Percentiles rank a stretch among this genome's conserved stretches.
Evolutionary conservation across 2,888 invertebrate species (phyloP).

Genomic region (Cheiracanthium punctorium): DNA sequence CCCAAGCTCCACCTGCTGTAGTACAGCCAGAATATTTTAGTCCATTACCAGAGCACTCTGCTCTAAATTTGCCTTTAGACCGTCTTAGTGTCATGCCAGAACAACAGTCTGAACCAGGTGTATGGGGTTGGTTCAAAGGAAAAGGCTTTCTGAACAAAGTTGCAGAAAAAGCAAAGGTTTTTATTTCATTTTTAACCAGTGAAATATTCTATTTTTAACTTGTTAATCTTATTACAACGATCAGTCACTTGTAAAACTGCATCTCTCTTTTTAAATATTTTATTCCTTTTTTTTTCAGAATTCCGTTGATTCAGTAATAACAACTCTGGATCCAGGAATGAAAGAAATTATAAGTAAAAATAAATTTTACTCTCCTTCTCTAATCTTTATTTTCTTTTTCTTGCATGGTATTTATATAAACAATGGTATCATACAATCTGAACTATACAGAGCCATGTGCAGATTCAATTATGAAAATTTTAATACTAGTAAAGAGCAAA

Average conservation of each 20-base stretch:
- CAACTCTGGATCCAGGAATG: slow-evolving; percentile 92
- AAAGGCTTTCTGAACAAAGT: slow-evolving; percentile 70
- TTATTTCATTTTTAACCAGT: too few species aligned
- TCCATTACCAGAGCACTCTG: slow-evolving; percentile 14
- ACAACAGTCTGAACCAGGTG: slow-evolving; percentile 32
- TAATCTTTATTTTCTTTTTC: too few species aligned
- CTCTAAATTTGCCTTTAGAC: slow-evolving; percentile 32
- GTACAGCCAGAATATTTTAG: slow-evolving; percentile 4
- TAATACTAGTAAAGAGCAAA: too few species aligned
- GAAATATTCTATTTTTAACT: too few species aligned
- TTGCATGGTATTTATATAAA: too few species aligned
- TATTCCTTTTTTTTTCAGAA: slow-evolving; percentile 77
- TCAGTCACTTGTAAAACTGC: neutral
- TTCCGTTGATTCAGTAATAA: slow-evolving; percentile 89
- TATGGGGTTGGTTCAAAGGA: slow-evolving; percentile 70
- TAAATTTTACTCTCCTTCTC: too few species aligned
- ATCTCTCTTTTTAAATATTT: neutral
- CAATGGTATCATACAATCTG: too few species aligned
- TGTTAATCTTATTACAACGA: too few species aligned
- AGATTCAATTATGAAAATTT: too few species aligned
- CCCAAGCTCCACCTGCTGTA: neutral
- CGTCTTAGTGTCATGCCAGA: too few species aligned
- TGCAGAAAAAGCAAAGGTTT: slow-evolving; percentile 72
- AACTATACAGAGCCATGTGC: too few species aligned
- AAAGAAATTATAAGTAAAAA: slow-evolving; percentile 86